Base-by-base conservation (phyloP, 2,888 invertebrate genomes). In the Apoda limacodes region DNA sequence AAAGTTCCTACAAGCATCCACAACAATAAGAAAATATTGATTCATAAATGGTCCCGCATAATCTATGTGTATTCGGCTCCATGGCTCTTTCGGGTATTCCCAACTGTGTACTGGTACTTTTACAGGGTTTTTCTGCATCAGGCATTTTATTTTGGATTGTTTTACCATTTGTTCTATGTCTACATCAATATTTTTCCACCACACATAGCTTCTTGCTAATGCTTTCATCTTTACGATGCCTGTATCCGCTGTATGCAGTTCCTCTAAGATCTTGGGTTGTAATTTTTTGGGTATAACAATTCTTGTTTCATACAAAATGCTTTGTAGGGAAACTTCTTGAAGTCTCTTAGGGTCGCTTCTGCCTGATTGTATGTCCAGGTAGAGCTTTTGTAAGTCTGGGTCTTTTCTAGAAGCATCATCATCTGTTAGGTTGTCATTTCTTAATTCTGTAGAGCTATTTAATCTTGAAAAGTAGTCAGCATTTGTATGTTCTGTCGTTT, bases 151-250 rank as follows among this genome's bases (percentile, higher is more conserved):
- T 17, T 26, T 13, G 28, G 46, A 51, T 15, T 9, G 13, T 27
- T 35, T 43, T 13, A 33, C 37, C 13, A 43, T 30, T 1, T 32
- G 3, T 22, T 46, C 45, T 13, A 39, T 39, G 30, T 53, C 46
- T 43, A 39, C 36, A 21, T 50, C 45, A 11, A 38, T 39, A 17
- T 28, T 32, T 13, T 35, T 40, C 48, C 53, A 58, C 31, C 21
- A 36, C 0, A 34, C 32, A 29, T 39, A 41, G 14, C 37, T 40
- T 21, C 40, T 24, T 1, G 40, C 41, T 42, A 50, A 22, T 6
- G 34, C 37, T 29, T 52, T 52, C 45, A 50, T 52, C 30, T 45
- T 46, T 2, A 45, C 42, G 5, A 55, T 48, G 4, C 50, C 53
- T 6, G 41, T 20, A 36, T 55, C 48, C 10, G 21, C 23, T 12